Conservation (phyloP, 1,140 invertebrate species). For the Bombus ignitus region DNA sequence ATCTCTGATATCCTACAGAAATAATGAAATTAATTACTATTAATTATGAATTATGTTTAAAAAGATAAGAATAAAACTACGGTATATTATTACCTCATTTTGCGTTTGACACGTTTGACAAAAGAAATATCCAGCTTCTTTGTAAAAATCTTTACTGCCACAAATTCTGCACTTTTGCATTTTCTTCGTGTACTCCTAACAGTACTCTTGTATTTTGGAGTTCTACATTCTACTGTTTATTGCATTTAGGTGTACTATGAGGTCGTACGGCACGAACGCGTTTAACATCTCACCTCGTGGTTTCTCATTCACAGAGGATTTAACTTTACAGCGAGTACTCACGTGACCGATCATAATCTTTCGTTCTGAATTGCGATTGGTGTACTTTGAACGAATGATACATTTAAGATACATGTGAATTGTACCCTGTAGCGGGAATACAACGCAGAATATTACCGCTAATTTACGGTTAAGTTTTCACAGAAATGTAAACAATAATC, state of each 20-base stretch:
- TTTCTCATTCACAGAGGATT: background rate
- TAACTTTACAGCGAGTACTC: background rate
- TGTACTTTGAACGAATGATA: background rate
- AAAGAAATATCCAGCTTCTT: constrained; percentile 82
- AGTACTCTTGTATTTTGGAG: too few relatives aligned
- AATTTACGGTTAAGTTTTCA: constrained; percentile 41
- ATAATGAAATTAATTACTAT: background rate
- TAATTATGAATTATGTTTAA: background rate
- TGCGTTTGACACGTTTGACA: constrained; percentile 84
- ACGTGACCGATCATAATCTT: background rate
- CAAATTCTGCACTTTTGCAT: constrained; percentile 79
- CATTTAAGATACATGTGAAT: background rate
- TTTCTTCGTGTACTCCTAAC: background rate
- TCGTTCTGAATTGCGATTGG: background rate
- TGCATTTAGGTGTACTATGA: background rate
- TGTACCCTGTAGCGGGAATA: background rate
- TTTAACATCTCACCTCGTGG: background rate
- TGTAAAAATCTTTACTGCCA: constrained; percentile 80
- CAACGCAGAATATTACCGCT: constrained; percentile 19
- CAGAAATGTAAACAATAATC: constrained; percentile 65
- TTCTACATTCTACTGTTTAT: fast-evolving
- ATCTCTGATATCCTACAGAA: constrained; percentile 79
- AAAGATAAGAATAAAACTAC: background rate
- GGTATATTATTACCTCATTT: constrained; percentile 77
- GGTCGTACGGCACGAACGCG: background rate